Percentiles rank a stretch among this genome's conserved stretches.
Conservation (phyloP, 2,113 vertebrate species). For the Platichthys stellatus region DNA sequence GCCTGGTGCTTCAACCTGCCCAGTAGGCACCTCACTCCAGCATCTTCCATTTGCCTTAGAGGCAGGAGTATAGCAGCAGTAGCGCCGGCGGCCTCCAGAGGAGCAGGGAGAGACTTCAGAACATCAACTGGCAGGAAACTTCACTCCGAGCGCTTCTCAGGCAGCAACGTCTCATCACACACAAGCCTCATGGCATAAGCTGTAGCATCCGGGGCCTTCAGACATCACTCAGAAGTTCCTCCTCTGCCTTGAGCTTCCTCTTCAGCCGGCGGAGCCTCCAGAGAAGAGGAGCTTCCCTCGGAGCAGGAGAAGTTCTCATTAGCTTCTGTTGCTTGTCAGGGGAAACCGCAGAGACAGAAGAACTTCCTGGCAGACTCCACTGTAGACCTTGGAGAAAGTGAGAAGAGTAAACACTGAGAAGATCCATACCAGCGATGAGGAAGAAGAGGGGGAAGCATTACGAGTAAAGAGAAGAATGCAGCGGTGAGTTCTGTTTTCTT, state of each 20-base stretch:
- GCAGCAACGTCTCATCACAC: slow-evolving; percentile 12
- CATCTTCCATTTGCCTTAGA: slow-evolving; percentile 59
- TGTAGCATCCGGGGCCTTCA: slow-evolving; percentile 16
- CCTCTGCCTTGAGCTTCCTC: slow-evolving; percentile 12
- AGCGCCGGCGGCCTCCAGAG: slow-evolving; percentile 41
- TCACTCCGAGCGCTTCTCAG: slow-evolving; percentile 10
- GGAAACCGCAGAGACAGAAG: not conserved
- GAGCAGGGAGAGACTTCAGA: slow-evolving; percentile 31
- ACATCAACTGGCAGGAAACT: slow-evolving; percentile 11
- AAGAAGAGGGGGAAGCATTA: not conserved
- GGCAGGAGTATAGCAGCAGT: slow-evolving; percentile 41
- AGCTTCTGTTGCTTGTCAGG: not conserved
- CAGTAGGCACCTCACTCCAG: slow-evolving; percentile 15
- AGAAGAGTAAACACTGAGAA: slow-evolving; percentile 9
- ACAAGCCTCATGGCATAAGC: not conserved
- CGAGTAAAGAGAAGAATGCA: slow-evolving; percentile 53
- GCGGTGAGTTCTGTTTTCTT: slow-evolving; percentile 47
- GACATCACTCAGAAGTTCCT: slow-evolving; percentile 7
- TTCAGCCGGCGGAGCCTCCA: not conserved
- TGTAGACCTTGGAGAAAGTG: not conserved
- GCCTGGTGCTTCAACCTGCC: not conserved
- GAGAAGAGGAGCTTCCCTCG: slow-evolving; percentile 9
- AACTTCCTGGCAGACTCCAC: slow-evolving; percentile 1
- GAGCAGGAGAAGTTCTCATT: slow-evolving; percentile 11
- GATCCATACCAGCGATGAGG: not conserved